Evolutionary conservation across 2,888 invertebrate species (phyloP).

Genomic region (Bhutanitis thaidina): DNA sequence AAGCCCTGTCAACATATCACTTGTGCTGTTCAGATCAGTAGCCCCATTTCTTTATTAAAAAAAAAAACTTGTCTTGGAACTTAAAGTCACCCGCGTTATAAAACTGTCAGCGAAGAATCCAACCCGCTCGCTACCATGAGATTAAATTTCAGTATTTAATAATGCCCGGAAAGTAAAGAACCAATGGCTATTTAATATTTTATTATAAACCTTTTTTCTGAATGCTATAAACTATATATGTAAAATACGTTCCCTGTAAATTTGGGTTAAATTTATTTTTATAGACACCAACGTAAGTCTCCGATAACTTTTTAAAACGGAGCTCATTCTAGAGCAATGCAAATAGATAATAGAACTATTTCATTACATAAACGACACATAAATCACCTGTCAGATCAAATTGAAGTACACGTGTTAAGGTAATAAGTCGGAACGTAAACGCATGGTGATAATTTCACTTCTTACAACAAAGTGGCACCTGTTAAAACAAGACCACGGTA

Average conservation of each 20-base stretch:
- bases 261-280: too few species aligned
- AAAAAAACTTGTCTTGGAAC: conserved; percentile 1
- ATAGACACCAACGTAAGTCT: too few species aligned
- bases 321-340: too few species aligned
- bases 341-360: too few species aligned
- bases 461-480: conserved; percentile 46
- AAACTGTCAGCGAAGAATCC: conserved; percentile 17
- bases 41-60: neutral
- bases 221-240: neutral
- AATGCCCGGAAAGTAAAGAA: conserved; percentile 7
- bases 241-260: too few species aligned
- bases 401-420: conserved; percentile 3
- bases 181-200: neutral
- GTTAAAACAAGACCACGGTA: conserved; percentile 46
- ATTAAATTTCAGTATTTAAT: conserved; percentile 14
- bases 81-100: conserved; percentile 9
- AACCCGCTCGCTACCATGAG: neutral
- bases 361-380: too few species aligned
- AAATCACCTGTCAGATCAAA: neutral
- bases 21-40: conserved; percentile 6
- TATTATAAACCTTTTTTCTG: neutral
- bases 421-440: conserved; percentile 9
- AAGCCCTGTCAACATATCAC: too few species aligned
- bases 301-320: too few species aligned
- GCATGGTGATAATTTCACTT: conserved; percentile 37